phyloP scores from a whole-genome alignment of 2,113 vertebrate genomes.

The Microtus oregoni region DNA sequence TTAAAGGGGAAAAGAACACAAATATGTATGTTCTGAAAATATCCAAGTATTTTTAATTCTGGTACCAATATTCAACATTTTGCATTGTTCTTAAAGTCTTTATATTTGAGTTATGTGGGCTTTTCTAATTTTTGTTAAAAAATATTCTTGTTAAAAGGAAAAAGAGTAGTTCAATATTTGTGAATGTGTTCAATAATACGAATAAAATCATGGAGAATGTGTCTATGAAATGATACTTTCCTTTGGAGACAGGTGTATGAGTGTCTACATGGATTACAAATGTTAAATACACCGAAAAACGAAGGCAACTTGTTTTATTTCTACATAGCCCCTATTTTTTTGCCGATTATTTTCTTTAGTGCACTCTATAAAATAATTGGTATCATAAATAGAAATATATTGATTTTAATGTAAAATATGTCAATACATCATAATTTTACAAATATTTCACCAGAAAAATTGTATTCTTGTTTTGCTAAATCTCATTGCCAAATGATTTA shows the following conservation, averaged over 20 bases:
- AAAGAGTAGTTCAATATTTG: not conserved
- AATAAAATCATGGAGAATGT: not conserved
- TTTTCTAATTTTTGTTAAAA: not conserved
- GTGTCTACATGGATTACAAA: not conserved
- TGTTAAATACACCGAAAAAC: not conserved
- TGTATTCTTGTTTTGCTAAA: not conserved
- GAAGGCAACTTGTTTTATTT: not conserved
- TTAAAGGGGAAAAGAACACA: not conserved
- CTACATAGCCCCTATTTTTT: not conserved
- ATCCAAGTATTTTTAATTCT: not conserved
- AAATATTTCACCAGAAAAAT: not conserved
- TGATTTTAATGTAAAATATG: not conserved
- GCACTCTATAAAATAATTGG: not conserved
- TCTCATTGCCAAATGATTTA: not conserved
- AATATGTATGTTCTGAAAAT: not conserved
- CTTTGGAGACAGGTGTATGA: not conserved
- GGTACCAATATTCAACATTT: not conserved
- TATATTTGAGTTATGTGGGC: not conserved
- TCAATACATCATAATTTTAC: not conserved
- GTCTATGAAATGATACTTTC: not conserved
- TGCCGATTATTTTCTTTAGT: not conserved
- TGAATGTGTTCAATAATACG: not conserved
- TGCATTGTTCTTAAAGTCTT: not conserved
- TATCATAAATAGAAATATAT: not conserved
- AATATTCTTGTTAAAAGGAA: not conserved